Base-by-base conservation (phyloP, 2,113 vertebrate species). In the Chionodraco myersi region DNA sequence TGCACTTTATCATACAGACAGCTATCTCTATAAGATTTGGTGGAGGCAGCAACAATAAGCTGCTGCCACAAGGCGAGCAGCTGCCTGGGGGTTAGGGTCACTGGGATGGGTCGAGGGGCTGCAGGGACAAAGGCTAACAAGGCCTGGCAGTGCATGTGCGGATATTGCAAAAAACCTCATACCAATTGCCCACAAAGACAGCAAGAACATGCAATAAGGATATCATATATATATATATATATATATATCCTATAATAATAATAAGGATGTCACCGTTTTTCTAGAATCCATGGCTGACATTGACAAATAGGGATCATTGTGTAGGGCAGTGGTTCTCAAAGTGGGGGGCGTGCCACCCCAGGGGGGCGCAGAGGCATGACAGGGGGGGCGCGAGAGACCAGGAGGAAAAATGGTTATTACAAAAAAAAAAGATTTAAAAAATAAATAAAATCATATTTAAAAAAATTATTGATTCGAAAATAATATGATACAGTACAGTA, bases 231-330 rank as follows among this genome's bases (percentile, higher is more conserved):
- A 21, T 21, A 21, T 21, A 21, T 21, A 21, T 21, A 21, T 21
- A 21, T 21, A 21, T 21, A 21, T 21, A 21, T 21, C 21, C 21
- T 21, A 21, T 21, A 21, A 21, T 21, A 62, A 21, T 21, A 21
- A 26, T 79, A 75, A 89, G 66, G 59, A n/a, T 4, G 15, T 73
- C 69, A 67, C 61, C 0, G 66, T 83, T 81, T 77, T 83, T 75
- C 81, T 69, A 48, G 71, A 86, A 60, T 79, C 74, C 74, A 64
- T 14, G 8, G 72, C 72, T 76, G 86, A 90, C 86, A 67, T 57
- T 88, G 88, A 90, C 75, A 72, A 91, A 90, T 80, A 70, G 70
- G 72, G 77, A 83, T 87, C 26, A 69, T 61, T 81, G 62, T 71
- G 15, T 72, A 63, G 23, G 61, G 78, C 56, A 85, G 21, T 21